Base-by-base conservation (phyloP, 2,888 invertebrate genomes). In the Dromius quadrimaculatus region DNA sequence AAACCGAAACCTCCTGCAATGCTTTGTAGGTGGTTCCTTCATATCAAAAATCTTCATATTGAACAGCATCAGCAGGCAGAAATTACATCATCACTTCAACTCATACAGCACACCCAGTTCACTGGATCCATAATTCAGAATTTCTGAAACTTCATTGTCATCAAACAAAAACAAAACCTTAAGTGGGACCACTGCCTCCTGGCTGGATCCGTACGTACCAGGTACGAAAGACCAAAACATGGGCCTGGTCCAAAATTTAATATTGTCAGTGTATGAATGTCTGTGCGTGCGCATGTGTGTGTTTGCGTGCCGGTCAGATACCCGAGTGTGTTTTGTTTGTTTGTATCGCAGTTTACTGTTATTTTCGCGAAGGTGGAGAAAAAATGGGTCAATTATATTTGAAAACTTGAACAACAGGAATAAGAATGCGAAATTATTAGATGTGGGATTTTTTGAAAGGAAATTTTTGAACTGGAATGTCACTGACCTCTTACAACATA, bases 291-390 rank as follows among this genome's bases (percentile, higher is more conserved):
- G 28, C 3, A 13, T 59, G 20, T 47, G 47, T 47, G 57, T 32
- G 34, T 32, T 57, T 57, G 57, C 57, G 34, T 32, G 34, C 32
- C 32, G 20, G 59, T 36, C 36, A 17, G 36, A 20, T 20, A 17
- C 36, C 20, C 19, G 36, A 36, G 36, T 59, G 59, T 59, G n/a
- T n/a, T n/a, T n/a, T n/a, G n/a, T 59, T 59, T 59, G 59, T 59
- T 59, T 59, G 59, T 59, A 36, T 43, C 62, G 47, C 38, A 28
- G 36, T 66, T 66, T 66, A 66, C 66, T 57, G 66, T 66, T 66
- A 66, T 66, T 41, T 66, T 66, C 50, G 57, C 57, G 66, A 66
- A 66, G 66, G 66, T 54, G 66, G 54, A 38, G 13, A 57, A 66
- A 66, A 63, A 66, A 66, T 66, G 28, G 66, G 66, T 66, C 66